phyloP scores from a whole-genome alignment of 2,888 invertebrate genomes.

The Cephus runcator region DNA sequence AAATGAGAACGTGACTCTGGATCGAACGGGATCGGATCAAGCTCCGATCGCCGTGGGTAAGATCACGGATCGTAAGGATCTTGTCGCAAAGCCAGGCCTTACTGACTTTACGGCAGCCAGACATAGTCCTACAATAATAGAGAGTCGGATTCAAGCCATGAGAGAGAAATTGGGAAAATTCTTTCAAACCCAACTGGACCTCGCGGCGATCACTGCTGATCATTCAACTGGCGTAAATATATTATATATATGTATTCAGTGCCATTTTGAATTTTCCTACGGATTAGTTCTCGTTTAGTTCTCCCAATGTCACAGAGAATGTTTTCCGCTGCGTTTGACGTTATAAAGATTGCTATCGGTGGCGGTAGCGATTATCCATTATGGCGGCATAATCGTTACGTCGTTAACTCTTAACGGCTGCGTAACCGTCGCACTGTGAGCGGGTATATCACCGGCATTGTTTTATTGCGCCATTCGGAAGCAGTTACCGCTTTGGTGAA shows the following conservation, averaged over 20 bases:
- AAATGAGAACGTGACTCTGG: constrained; percentile 40
- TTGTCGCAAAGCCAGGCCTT: not conserved
- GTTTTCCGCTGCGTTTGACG: constrained; percentile 50
- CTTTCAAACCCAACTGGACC: not conserved
- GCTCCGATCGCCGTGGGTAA: constrained; percentile 11
- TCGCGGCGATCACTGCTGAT: not conserved
- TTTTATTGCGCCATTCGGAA: constrained; percentile 38
- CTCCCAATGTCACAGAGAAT: constrained; percentile 6
- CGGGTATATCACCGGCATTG: constrained; percentile 28
- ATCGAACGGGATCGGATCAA: constrained; percentile 19
- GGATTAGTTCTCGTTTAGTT: not conserved
- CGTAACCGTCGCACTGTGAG: constrained; percentile 35
- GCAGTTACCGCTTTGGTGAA: constrained; percentile 17
- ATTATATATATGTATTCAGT: not conserved
- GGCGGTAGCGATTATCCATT: constrained; percentile 60
- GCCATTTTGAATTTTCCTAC: not conserved
- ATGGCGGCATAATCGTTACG: constrained; percentile 61
- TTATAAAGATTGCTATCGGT: constrained; percentile 60
- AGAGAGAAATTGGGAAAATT: not conserved
- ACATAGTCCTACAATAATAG: not conserved
- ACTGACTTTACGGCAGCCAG: not conserved
- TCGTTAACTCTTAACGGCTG: constrained; percentile 57
- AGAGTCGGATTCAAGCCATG: not conserved
- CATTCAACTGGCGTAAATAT: not conserved
- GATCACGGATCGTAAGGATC: not conserved